Conservation (phyloP, 2,888 invertebrate genomes). For the Deilephila elpenor region DNA sequence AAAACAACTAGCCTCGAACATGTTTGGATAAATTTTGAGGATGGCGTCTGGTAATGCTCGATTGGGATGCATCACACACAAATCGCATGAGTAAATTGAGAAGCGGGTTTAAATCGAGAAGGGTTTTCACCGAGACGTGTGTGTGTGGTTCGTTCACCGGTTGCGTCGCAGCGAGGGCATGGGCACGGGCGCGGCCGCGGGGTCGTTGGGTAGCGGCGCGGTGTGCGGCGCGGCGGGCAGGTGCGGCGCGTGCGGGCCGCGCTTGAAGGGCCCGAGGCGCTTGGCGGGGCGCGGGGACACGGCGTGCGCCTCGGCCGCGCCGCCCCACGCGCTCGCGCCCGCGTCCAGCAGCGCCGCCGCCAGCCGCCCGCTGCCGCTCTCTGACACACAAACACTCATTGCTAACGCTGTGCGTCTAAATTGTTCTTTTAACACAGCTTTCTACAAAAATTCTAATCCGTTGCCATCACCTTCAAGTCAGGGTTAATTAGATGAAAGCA, state of each 20-base stretch:
- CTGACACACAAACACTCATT: conserved; percentile 11
- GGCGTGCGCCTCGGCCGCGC: conserved; percentile 56
- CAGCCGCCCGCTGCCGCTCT: conserved; percentile 70
- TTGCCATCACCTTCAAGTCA: no score
- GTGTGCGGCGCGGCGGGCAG: conserved; percentile 43
- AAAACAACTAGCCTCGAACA: background rate
- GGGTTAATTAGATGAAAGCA: no score
- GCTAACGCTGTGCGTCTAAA: background rate
- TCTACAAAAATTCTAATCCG: no score
- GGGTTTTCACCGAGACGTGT: background rate
- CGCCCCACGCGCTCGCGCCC: conserved; percentile 75
- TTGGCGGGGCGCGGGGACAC: conserved; percentile 88
- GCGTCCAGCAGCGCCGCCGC: conserved; percentile 86
- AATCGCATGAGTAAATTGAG: background rate
- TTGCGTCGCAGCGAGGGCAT: conserved; percentile 58
- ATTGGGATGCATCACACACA: background rate
- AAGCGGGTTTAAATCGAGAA: background rate
- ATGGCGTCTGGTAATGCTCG: background rate
- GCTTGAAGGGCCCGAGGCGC: conserved; percentile 87
- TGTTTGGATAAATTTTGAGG: background rate
- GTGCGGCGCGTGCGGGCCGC: conserved; percentile 58
- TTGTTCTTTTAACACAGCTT: background rate
- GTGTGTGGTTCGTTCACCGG: conserved; percentile 58
- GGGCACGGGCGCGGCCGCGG: conserved; percentile 47
- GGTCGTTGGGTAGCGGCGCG: conserved; percentile 49